Percentiles rank a stretch among this genome's conserved stretches.
Evolutionary conservation across 2,888 invertebrate genomes (phyloP).

Genomic region (Tiphia femorata): DNA sequence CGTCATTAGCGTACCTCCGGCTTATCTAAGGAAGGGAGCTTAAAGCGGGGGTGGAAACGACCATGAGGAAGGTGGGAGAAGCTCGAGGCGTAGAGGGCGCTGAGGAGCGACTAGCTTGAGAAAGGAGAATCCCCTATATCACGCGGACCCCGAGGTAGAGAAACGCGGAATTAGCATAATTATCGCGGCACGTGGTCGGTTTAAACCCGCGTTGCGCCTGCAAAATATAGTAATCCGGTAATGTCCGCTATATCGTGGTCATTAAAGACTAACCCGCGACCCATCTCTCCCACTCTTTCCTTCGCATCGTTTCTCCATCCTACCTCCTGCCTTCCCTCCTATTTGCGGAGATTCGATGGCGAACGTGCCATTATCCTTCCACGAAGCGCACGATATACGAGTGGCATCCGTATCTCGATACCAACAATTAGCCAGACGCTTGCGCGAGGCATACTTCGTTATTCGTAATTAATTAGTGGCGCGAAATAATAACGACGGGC

Average conservation of each 20-base stretch:
- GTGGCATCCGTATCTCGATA: too few species aligned
- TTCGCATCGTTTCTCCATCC: too few species aligned
- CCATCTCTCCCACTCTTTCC: too few species aligned
- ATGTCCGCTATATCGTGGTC: conserved; percentile 15
- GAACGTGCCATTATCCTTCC: too few species aligned
- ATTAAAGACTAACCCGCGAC: conserved; percentile 33
- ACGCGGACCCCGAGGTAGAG: conserved; percentile 15
- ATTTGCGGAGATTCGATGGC: too few species aligned
- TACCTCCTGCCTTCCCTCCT: too few species aligned
- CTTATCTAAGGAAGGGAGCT: conserved; percentile 42
- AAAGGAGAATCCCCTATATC: conserved; percentile 21
- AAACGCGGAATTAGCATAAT: conserved; percentile 45
- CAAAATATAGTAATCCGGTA: conserved; percentile 22
- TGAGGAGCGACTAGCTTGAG: conserved; percentile 16
- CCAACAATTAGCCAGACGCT: too few species aligned
- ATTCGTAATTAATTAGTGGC: too few species aligned
- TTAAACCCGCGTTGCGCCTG: conserved; percentile 3
- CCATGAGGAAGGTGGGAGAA: too few species aligned
- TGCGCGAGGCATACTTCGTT: too few species aligned
- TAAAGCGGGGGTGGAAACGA: not conserved
- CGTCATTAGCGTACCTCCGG: conserved; percentile 36
- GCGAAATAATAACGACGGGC: too few species aligned
- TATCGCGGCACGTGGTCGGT: conserved; percentile 29
- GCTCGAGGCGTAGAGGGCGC: conserved; percentile 17
- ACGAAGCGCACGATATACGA: too few species aligned